Evolutionary conservation across 2,888 invertebrate species (phyloP).

Genomic region (Ligdia adustata): DNA sequence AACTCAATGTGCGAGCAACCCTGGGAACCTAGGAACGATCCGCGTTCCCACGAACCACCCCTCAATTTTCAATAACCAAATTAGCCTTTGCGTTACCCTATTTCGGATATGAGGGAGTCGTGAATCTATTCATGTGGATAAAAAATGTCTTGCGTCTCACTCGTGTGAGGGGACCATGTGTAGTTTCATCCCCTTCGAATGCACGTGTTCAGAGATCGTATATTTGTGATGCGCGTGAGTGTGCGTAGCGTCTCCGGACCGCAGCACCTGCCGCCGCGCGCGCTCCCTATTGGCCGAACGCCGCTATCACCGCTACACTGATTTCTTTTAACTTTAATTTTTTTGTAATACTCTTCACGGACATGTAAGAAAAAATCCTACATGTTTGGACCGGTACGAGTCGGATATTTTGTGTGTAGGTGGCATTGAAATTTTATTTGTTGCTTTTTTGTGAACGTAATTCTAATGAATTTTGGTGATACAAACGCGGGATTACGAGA

Average conservation of each 20-base stretch:
- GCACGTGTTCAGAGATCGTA: conserved; percentile 83
- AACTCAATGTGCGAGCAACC: conserved; percentile 83
- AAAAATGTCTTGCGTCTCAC: conserved; percentile 71
- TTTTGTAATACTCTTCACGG: conserved; percentile 78
- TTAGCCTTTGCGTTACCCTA: conserved; percentile 85
- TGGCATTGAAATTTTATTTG: conserved; percentile 74
- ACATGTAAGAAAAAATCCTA: conserved; percentile 77
- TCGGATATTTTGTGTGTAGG: conserved; percentile 78
- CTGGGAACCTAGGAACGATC: conserved; percentile 86
- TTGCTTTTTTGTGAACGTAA: conserved; percentile 73
- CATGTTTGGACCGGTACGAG: conserved; percentile 80
- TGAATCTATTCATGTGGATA: conserved; percentile 82
- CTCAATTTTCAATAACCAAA: conserved; percentile 85
- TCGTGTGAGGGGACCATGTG: conserved; percentile 44
- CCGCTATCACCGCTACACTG: conserved; percentile 82
- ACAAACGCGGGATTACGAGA: conserved; percentile 51
- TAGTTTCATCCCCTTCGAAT: conserved; percentile 80
- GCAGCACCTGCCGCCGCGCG: conserved; percentile 77
- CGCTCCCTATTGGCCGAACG: conserved; percentile 76
- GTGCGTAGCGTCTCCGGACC: conserved; percentile 68
- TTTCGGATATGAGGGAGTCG: conserved; percentile 83
- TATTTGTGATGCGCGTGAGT: conserved; percentile 67
- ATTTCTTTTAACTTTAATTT: conserved; percentile 80
- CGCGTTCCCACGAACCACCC: conserved; percentile 88
- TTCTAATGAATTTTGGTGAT: conserved; percentile 67